phyloP scores from a whole-genome alignment of 2,113 vertebrate genomes.

The Corvus hawaiiensis region DNA sequence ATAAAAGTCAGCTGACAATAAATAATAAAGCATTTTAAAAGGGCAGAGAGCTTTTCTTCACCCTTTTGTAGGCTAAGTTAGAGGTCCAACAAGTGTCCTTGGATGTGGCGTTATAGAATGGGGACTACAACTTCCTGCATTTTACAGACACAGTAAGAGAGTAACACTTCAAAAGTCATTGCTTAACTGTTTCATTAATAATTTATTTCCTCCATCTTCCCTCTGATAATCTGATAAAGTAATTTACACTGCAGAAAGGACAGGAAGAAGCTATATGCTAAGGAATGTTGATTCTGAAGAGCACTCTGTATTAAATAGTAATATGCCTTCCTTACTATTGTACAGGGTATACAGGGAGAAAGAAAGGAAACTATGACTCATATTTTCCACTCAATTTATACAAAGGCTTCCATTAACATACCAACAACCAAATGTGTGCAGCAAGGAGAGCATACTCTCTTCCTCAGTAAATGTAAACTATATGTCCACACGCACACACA shows the following conservation, averaged over 20 bases:
- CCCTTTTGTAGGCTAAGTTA: background rate
- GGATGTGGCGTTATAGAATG: background rate
- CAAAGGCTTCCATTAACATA: slow-evolving; percentile 18
- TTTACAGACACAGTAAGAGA: background rate
- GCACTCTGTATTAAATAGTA: background rate
- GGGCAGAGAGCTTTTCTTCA: background rate
- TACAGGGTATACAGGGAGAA: background rate
- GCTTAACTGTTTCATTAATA: background rate
- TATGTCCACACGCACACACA: background rate
- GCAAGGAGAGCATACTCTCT: background rate
- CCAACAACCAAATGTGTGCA: background rate
- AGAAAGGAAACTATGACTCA: slow-evolving; percentile 42
- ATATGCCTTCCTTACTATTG: background rate
- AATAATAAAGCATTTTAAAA: background rate
- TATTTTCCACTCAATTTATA: slow-evolving; percentile 19
- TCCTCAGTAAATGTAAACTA: background rate
- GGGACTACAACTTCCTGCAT: background rate
- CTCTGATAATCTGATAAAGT: background rate
- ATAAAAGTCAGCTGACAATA: background rate
- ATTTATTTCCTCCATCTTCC: background rate
- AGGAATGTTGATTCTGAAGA: background rate
- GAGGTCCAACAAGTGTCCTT: background rate
- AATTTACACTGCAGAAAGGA: background rate
- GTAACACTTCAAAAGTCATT: background rate
- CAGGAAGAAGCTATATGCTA: background rate